A percentile compares a stretch with the other conserved stretches of the same genome.
Conservation (phyloP, 2,888 invertebrate species). For the Agrotis clavis region DNA sequence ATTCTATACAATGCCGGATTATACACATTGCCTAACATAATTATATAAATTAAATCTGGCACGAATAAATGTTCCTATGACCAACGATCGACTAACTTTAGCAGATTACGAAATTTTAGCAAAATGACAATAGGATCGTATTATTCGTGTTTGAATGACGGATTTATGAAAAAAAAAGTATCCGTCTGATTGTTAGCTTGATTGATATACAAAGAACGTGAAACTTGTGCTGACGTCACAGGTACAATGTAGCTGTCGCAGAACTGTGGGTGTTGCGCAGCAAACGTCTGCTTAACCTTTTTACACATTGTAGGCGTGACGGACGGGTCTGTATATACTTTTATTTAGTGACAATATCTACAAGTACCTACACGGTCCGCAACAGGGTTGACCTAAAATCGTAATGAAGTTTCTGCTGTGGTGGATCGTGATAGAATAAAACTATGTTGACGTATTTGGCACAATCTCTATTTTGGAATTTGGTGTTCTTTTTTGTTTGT, state of each 20-base stretch:
- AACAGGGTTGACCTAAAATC: slow-evolving; percentile 36
- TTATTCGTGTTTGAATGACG: too few relatives aligned
- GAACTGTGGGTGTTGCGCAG: slow-evolving; percentile 30
- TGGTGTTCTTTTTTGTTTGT: slow-evolving; percentile 20
- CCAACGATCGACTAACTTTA: too few relatives aligned
- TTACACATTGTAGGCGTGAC: slow-evolving; percentile 16
- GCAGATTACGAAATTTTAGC: too few relatives aligned
- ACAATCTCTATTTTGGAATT: slow-evolving; percentile 14
- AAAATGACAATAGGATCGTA: too few relatives aligned
- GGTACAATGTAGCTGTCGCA: slow-evolving; percentile 9
- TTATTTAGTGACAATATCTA: slow-evolving; percentile 3
- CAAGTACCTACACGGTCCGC: background rate
- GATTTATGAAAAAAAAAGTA: too few relatives aligned
- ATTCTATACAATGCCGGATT: too few relatives aligned
- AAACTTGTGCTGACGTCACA: slow-evolving; percentile 28
- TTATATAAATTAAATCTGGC: too few relatives aligned
- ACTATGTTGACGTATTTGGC: slow-evolving; percentile 40
- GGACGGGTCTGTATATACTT: slow-evolving; percentile 5
- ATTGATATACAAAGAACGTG: background rate
- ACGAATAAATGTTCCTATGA: too few relatives aligned
- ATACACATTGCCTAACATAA: too few relatives aligned
- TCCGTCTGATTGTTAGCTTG: background rate
- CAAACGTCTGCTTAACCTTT: slow-evolving; percentile 37
- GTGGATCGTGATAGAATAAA: slow-evolving; percentile 25
- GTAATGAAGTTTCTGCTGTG: slow-evolving; percentile 32